Evolutionary conservation across 1,140 invertebrate genomes (phyloP).

Genomic region (Aethina tumida): DNA sequence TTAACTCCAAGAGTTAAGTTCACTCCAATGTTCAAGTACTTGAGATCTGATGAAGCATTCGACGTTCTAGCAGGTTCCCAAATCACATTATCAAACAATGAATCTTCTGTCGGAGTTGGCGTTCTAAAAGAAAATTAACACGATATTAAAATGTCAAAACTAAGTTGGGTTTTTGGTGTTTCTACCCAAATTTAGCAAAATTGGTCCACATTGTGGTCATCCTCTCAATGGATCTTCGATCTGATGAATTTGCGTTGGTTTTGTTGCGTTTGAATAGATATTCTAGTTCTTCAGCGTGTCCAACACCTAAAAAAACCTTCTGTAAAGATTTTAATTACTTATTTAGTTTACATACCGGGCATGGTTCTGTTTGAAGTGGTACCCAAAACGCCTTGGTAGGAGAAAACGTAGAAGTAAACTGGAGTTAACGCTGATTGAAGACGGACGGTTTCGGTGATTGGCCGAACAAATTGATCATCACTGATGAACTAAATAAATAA

Average conservation of each 20-base stretch:
- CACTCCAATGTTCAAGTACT: no score
- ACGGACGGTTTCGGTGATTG: neutral
- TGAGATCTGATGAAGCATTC: slow-evolving; percentile 7
- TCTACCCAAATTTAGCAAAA: slow-evolving; percentile 12
- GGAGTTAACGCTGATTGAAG: neutral
- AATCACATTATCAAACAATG: slow-evolving; percentile 8
- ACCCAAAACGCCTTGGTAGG: no score
- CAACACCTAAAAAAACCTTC: slow-evolving; percentile 10
- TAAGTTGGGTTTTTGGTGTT: no score
- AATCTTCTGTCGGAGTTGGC: slow-evolving; percentile 5
- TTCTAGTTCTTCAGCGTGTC: slow-evolving; percentile 12
- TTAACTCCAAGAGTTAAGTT: slow-evolving; percentile 5
- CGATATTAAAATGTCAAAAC: slow-evolving; percentile 1
- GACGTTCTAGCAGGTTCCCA: slow-evolving; percentile 6
- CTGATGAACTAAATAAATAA: slow-evolving; percentile 8
- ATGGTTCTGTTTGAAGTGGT: no score
- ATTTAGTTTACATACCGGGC: no score
- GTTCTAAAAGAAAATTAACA: slow-evolving; percentile 10
- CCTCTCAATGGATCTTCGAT: slow-evolving; percentile 3
- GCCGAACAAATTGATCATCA: slow-evolving; percentile 9
- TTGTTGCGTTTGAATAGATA: slow-evolving; percentile 9
- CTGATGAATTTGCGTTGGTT: slow-evolving; percentile 4
- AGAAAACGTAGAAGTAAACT: slow-evolving; percentile 14
- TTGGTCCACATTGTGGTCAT: slow-evolving; percentile 14
- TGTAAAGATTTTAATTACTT: slow-evolving; percentile 5